Conservation (phyloP, 2,888 invertebrate species). For the Eudemis profundana region DNA sequence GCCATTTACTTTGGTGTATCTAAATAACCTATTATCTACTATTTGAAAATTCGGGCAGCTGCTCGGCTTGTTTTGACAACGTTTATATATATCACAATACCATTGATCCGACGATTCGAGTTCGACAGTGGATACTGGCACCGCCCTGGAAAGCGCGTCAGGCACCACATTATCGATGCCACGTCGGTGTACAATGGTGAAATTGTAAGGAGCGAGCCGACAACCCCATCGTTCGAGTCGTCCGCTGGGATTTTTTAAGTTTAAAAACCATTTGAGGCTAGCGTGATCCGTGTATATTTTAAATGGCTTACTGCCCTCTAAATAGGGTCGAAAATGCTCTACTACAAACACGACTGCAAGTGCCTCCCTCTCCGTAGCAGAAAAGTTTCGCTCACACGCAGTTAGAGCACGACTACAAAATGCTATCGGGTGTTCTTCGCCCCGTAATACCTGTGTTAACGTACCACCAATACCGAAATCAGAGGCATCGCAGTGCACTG, state of each 20-base stretch:
- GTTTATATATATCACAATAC: background rate
- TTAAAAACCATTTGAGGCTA: background rate
- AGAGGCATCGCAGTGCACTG: slow-evolving; percentile 1
- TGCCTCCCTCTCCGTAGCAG: background rate
- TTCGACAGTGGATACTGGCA: background rate
- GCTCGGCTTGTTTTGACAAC: background rate
- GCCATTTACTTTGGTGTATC: background rate
- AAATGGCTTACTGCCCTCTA: background rate
- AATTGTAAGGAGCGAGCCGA: background rate
- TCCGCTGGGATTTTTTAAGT: background rate
- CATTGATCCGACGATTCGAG: background rate
- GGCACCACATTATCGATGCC: background rate
- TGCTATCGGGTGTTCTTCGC: slow-evolving; percentile 1
- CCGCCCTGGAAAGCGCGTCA: background rate
- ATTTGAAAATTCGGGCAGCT: slow-evolving; percentile 8
- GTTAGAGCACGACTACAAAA: background rate
- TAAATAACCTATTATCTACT: background rate
- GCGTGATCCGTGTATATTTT: background rate
- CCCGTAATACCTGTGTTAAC: background rate
- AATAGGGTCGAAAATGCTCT: slow-evolving; percentile 1
- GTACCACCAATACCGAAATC: background rate
- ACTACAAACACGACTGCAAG: background rate
- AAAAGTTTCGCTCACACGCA: background rate
- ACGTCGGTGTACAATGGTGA: background rate
- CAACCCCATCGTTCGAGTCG: background rate